Conservation (phyloP, 2,113 vertebrate species). For the Phyllopteryx taeniolatus region DNA sequence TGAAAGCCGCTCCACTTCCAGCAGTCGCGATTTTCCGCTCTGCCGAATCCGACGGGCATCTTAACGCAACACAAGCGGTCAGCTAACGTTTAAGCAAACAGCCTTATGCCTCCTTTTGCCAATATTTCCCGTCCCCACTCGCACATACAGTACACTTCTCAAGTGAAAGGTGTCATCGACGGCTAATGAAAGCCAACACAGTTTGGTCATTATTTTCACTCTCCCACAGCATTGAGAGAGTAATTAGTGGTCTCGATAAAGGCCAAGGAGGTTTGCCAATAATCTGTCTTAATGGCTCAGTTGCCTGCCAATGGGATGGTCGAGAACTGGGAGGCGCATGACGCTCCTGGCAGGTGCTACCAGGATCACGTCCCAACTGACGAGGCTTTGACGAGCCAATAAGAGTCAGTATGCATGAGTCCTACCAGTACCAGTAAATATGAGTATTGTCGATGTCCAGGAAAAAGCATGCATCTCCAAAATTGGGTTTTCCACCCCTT, state of each 20-base stretch:
- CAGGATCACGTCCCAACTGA: constrained; percentile 51
- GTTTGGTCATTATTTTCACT: constrained; percentile 40
- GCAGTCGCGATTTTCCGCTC: constrained; percentile 54
- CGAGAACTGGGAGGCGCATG: constrained; percentile 64
- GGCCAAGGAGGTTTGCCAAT: constrained; percentile 71
- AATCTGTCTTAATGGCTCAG: constrained; percentile 76
- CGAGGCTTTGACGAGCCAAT: constrained; percentile 57
- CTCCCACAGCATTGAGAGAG: constrained; percentile 31
- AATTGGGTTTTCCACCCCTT: too few relatives aligned
- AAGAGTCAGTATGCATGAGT: constrained; percentile 22
- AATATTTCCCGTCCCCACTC: neutral
- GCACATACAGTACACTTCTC: neutral
- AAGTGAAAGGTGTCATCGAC: constrained; percentile 7
- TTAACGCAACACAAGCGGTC: constrained; percentile 40
- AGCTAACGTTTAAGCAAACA: constrained; percentile 65
- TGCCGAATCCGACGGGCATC: constrained; percentile 33
- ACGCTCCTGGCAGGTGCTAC: constrained; percentile 65
- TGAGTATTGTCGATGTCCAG: neutral
- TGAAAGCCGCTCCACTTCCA: constrained; percentile 42
- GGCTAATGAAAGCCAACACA: constrained; percentile 65
- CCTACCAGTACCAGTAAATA: neutral
- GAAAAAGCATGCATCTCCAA: neutral
- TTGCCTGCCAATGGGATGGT: constrained; percentile 66
- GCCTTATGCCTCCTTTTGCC: constrained; percentile 67
- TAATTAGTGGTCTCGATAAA: constrained; percentile 82